These are phyloP conservation scores for Eupeodes latifasciatus DNA, from an alignment of 2,888 invertebrate species.

Conservation along the genomic window DNA sequence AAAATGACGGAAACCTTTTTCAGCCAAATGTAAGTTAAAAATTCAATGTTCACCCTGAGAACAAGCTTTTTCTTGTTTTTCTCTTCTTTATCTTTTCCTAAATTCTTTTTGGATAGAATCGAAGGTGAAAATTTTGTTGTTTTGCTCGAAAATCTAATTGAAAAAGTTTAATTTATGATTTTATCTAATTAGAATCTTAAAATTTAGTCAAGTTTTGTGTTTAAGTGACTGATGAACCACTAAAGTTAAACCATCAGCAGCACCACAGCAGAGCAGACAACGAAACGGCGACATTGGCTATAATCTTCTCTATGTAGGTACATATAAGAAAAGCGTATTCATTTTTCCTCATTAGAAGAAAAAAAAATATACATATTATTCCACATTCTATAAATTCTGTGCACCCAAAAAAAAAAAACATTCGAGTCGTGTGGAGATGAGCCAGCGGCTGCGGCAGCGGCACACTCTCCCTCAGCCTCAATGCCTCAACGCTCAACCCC, in stretches of 20 bases:
- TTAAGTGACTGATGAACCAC: conserved; percentile 9
- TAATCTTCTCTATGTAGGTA: conserved; percentile 17
- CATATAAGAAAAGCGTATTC: conserved; percentile 1
- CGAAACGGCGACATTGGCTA: neutral
- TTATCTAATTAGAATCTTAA: conserved; percentile 28
- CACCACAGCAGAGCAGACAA: neutral
- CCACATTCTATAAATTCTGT: conserved; percentile 45
- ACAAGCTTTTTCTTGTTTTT: neutral
- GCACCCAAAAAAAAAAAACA: conserved; percentile 28
- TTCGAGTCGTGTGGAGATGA: conserved; percentile 40
- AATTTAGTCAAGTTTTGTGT: conserved; percentile 11
- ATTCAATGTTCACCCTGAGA: neutral
- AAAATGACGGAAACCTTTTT: conserved; percentile 44
- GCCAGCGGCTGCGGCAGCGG: neutral
- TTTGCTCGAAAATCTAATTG: conserved; percentile 52
- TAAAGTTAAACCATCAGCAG: neutral
- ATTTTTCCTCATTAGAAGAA: conserved; percentile 26
- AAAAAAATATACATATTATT: conserved; percentile 48
- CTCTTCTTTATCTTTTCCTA: conserved; percentile 4
- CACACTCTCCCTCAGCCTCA: neutral
- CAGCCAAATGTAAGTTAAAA: conserved; percentile 61
- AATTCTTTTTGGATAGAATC: neutral
- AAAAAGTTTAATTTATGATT: conserved; percentile 44
- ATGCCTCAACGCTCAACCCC: conserved; percentile 13
- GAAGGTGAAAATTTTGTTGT: conserved; percentile 61